phyloP scores from a whole-genome alignment of 2,888 invertebrate genomes.

The Parascotia fuliginaria region DNA sequence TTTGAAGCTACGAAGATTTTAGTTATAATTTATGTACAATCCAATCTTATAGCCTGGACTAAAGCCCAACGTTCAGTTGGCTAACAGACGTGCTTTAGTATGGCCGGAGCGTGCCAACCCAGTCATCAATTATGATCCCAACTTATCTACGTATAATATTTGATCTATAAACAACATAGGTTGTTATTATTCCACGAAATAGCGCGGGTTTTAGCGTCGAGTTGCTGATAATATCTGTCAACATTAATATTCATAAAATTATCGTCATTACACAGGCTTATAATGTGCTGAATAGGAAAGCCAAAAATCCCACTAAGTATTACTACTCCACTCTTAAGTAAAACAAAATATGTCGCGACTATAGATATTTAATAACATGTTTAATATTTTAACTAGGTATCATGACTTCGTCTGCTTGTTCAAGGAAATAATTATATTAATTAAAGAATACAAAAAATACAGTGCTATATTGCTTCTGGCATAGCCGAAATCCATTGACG shows the following conservation, averaged over 20 bases:
- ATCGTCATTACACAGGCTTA: conserved; percentile 18
- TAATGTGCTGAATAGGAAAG: background rate
- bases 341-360: background rate
- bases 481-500: too few relatives aligned
- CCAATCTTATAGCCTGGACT: conserved; percentile 15
- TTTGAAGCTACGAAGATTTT: background rate
- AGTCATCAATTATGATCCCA: conserved; percentile 36
- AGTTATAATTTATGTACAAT: conserved; percentile 15
- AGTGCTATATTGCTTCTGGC: too few relatives aligned
- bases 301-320: background rate
- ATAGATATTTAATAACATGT: too few relatives aligned
- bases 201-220: conserved; percentile 36
- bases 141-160: conserved; percentile 31
- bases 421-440: too few relatives aligned
- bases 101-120: conserved; percentile 22
- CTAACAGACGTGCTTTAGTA: conserved; percentile 20
- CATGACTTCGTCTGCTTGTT: too few relatives aligned
- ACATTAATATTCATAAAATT: conserved; percentile 34
- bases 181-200: conserved; percentile 35
- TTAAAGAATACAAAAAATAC: too few relatives aligned
- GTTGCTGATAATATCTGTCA: conserved; percentile 37
- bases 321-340: background rate
- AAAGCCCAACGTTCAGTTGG: conserved; percentile 31
- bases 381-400: too few relatives aligned
- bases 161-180: conserved; percentile 25